Evolutionary conservation across 2,113 vertebrate genomes (phyloP), one percentile per base, ranked within the genome.

Genomic region (Sus scrofa): DNA sequence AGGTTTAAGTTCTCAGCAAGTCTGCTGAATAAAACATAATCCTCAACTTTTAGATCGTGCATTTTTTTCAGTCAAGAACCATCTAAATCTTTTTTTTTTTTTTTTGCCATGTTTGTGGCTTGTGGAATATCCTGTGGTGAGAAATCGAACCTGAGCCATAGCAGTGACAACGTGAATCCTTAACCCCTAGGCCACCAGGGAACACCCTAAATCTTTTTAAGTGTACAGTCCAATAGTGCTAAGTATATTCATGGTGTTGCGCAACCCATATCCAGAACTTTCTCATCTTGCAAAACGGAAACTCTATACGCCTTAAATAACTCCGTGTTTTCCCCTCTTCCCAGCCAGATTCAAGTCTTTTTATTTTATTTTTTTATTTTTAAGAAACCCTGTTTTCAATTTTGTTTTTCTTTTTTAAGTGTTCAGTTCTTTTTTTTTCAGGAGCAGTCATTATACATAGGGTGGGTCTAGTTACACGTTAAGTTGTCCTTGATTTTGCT

Each of bases 341-440:
- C 34, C 7, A 91, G 71, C 30, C 71, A 85, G 52, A 44, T 74
- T 74, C 32, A 52, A 11, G 6, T 58, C 8, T 4, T 44, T 44
- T 44, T 44, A 44, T 6, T 44, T 44, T 44, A n/a, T 88, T 93
- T 95, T 34, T 86, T 87, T 84, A 30, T 93, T 91, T 94, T 94
- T 90, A 88, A 95, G 62, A 52, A 93, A 34, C 4, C 10, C 81
- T 74, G 85, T 75, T 37, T 91, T 85, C 22, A 75, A 44, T 65
- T 89, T 24, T 20, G 19, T 73, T 85, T 86, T 89, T 44, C 83
- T 85, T 19, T 85, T 44, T 39, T 24, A 16, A 4, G 2, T 20
- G 20, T 32, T 71, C 32, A 52, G 52, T 37, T 65, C n/a, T 93
- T 15, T 78, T 44, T 44, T 86, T 83, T 65, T 52, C 70, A 68